phyloP scores from a whole-genome alignment of 1,140 invertebrate species.

The Stenopsyche tienmushanensis region DNA sequence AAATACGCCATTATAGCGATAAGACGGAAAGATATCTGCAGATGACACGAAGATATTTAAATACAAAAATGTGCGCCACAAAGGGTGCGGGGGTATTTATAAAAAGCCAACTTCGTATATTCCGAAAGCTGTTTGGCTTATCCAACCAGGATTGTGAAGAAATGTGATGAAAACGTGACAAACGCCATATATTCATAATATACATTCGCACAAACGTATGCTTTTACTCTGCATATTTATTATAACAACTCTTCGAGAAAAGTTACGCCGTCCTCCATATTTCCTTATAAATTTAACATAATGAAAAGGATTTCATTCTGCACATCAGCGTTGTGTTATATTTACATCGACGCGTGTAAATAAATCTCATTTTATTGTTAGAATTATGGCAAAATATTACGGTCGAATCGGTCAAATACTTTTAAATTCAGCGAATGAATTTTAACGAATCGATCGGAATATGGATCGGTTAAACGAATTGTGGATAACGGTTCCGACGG shows the following conservation, averaged over 20 bases:
- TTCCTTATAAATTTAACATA: too few species aligned
- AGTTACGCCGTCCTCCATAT: too few species aligned
- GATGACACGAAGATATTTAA: conserved; percentile 5
- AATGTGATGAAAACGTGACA: conserved; percentile 14
- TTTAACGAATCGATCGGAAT: not conserved
- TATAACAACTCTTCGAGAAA: too few species aligned
- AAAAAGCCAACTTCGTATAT: conserved; percentile 4
- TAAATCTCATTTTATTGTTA: too few species aligned
- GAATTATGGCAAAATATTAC: too few species aligned
- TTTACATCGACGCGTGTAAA: too few species aligned
- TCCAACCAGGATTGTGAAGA: conserved; percentile 3
- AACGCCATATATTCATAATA: not conserved
- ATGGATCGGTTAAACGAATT: not conserved
- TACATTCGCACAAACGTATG: too few species aligned
- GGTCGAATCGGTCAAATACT: not conserved
- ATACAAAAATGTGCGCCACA: not conserved
- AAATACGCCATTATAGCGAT: not conserved
- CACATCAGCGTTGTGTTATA: too few species aligned
- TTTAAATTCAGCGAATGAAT: not conserved
- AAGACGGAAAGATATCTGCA: not conserved
- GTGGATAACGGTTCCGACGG: conserved; percentile 21
- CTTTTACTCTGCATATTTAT: too few species aligned
- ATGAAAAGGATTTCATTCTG: too few species aligned
- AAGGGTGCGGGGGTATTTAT: not conserved
- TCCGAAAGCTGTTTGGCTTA: conserved; percentile 9